Percentiles rank a stretch among this genome's conserved stretches.
Evolutionary conservation across 2,113 vertebrate genomes (phyloP).

Genomic region (Gadus chalcogrammus): DNA sequence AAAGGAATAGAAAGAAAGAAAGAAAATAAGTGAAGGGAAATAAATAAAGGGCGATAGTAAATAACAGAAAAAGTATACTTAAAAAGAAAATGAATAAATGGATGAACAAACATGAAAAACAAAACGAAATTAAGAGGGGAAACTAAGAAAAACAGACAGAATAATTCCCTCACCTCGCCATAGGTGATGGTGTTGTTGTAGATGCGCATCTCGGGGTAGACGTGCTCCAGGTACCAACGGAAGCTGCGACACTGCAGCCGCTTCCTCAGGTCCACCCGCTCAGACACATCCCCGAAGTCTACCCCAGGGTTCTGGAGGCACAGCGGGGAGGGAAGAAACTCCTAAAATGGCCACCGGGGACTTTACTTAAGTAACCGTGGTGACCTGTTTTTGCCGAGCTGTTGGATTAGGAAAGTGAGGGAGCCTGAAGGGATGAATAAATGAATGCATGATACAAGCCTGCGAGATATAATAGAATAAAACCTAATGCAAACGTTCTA

Average conservation of each 20-base stretch:
- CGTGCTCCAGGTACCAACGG: constrained; percentile 95
- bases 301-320: constrained; percentile 87
- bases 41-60: too few species aligned
- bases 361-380: constrained; percentile 14
- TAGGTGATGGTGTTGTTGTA: constrained; percentile 98
- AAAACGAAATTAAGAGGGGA: too few species aligned
- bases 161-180: constrained; percentile 82
- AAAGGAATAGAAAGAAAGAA: neutral
- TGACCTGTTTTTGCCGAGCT: constrained; percentile 7
- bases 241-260: constrained; percentile 91
- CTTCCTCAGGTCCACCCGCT: constrained; percentile 87
- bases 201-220: constrained; percentile 96
- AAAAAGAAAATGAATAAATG: too few species aligned
- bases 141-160: too few species aligned
- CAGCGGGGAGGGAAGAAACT: constrained; percentile 9
- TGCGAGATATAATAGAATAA: too few species aligned
- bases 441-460: too few species aligned
- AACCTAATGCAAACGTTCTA: too few species aligned
- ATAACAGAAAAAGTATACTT: too few species aligned
- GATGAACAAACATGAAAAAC: too few species aligned
- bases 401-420: constrained; percentile 7
- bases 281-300: constrained; percentile 95
- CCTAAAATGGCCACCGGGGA: constrained; percentile 8
- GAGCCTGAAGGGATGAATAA: neutral
- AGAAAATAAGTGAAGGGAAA: neutral